Base-by-base conservation (phyloP, 2,797 vertebrate species). In the Catharus ustulatus region DNA sequence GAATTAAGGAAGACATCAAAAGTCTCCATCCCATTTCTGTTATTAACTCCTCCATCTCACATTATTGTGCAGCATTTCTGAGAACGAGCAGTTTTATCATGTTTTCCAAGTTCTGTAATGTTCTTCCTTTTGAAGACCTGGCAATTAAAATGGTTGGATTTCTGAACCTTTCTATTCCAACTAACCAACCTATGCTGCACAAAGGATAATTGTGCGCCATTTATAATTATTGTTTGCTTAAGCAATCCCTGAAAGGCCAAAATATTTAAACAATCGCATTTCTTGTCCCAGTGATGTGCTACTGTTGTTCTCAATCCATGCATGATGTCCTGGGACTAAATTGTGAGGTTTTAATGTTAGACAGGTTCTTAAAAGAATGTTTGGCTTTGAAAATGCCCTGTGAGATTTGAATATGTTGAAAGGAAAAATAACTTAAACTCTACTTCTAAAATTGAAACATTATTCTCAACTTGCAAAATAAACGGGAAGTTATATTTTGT, bases 1-100 rank as follows among this genome's bases (percentile, higher is more conserved):
- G 92, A 94, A 92, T 94, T 83, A 92, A 85, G 92, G 66, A 88
- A 89, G 80, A 95, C 93, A 94, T 95, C 93, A 96, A 95, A 96
- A 96, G 94, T 90, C 88, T 76, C 87, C 67, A 57, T 93, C 76
- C 82, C 51, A 5, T 90, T 79, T 76, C 81, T 90, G 82, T 58
- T 87, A 75, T 93, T 96, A 96, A 96, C 87, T 92, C 84, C 84
- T 90, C 82, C 83, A 43, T 84, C 91, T 90, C 94, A 83, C 52
- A 3, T n/a, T 32, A 26, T 71, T 4, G 17, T 23, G 48, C 83
- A 82, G 61, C 69, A 29, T 54, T 90, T 61, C 66, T 63, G 48
- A 74, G 63, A 15, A 0, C 22, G 73, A 74, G 66, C 68, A 45
- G 38, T 87, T 84, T 54, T 82, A 55, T 34, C 88, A 42, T 12